Evolutionary conservation across 2,888 invertebrate genomes (phyloP).

Genomic region (Drosophila acutilabella): DNA sequence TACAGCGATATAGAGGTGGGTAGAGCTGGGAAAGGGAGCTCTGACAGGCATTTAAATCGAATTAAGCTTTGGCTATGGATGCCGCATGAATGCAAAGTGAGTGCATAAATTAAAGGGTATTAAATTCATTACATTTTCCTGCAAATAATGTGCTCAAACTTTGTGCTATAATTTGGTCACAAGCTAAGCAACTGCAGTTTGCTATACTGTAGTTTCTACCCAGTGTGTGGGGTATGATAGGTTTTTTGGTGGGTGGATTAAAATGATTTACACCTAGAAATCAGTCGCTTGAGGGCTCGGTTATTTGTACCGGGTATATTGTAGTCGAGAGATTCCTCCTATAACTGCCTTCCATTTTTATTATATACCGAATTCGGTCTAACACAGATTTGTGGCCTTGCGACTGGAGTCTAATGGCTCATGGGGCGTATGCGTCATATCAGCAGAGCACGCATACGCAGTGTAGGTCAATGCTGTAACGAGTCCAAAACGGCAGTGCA

Average conservation of each 20-base stretch:
- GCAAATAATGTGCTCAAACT: slow-evolving; percentile 75
- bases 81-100: slow-evolving; percentile 49
- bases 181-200: slow-evolving; percentile 27
- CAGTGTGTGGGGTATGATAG: too few relatives aligned
- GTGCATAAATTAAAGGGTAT: slow-evolving; percentile 61
- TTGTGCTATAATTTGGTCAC: slow-evolving; percentile 72
- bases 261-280: too few relatives aligned
- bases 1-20: background rate
- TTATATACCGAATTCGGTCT: slow-evolving; percentile 31
- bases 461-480: slow-evolving; percentile 74
- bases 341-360: too few relatives aligned
- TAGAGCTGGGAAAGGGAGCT: background rate
- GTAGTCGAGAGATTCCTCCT: too few relatives aligned
- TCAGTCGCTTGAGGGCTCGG: too few relatives aligned
- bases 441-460: slow-evolving; percentile 66
- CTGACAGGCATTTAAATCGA: slow-evolving; percentile 37
- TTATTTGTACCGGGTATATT: too few relatives aligned
- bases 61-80: slow-evolving; percentile 39
- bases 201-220: background rate
- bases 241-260: too few relatives aligned
- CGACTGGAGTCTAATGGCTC: slow-evolving; percentile 44
- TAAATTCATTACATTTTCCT: slow-evolving; percentile 44
- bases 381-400: slow-evolving; percentile 77
- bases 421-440: slow-evolving; percentile 74
- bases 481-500: slow-evolving; percentile 27